Percentiles rank a stretch among this genome's conserved stretches.
These are phyloP conservation scores for Drosophila melanosoma DNA, from an alignment of 2,888 invertebrate genomes.

Conservation along the genomic window DNA sequence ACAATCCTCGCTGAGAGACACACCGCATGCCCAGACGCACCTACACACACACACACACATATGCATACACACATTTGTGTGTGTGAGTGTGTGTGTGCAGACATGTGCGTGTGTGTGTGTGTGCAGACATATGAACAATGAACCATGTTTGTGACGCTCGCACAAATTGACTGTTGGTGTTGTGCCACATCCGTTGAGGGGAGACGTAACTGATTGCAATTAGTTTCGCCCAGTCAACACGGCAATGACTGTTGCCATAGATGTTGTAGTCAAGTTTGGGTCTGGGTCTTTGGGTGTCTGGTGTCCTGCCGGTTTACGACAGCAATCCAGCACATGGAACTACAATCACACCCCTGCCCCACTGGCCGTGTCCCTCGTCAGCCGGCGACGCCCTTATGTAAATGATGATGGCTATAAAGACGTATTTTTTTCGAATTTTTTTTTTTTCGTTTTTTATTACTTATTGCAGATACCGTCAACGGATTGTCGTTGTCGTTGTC, in stretches of 20 bases:
- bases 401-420: slow-evolving; percentile 58
- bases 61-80: not conserved
- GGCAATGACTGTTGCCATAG: slow-evolving; percentile 58
- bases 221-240: slow-evolving; percentile 77
- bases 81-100: not conserved
- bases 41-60: not conserved
- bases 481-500: slow-evolving; percentile 15
- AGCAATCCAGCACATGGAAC: slow-evolving; percentile 38
- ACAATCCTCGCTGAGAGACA: slow-evolving; percentile 9
- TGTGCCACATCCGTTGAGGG: slow-evolving; percentile 63
- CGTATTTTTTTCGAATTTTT: slow-evolving; percentile 23
- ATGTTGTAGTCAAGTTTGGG: slow-evolving; percentile 1
- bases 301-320: slow-evolving; percentile 43
- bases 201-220: slow-evolving; percentile 79
- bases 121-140: slow-evolving; percentile 1
- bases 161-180: slow-evolving; percentile 63
- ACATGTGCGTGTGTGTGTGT: not conserved
- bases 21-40: not conserved
- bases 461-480: slow-evolving; percentile 33
- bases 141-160: slow-evolving; percentile 29
- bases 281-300: slow-evolving; percentile 10
- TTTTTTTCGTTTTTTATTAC: slow-evolving; percentile 5
- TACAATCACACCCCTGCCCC: not conserved
- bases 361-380: slow-evolving; percentile 18
- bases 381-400: slow-evolving; percentile 63